These are phyloP conservation scores for Bombylius major DNA, from an alignment of 2,888 invertebrate genomes.

Conservation along the genomic window DNA sequence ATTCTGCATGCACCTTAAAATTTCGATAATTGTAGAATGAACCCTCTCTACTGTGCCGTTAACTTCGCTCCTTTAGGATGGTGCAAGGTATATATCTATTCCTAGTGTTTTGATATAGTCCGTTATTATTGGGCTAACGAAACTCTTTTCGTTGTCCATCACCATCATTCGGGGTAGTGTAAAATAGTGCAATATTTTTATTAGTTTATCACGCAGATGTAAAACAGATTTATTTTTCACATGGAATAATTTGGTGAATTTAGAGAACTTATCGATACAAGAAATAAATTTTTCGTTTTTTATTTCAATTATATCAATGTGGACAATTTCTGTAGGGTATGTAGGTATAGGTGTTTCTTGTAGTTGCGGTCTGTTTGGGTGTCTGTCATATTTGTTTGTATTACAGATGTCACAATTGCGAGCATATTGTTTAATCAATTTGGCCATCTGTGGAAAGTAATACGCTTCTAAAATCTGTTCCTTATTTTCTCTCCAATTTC, in stretches of 20 bases:
- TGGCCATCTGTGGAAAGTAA: conserved; percentile 6
- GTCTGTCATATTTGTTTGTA: conserved; percentile 5
- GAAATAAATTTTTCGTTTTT: not conserved
- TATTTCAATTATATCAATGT: conserved; percentile 3
- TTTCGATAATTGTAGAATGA: conserved; percentile 2
- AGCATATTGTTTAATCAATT: conserved; percentile 1
- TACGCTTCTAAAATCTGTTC: conserved; percentile 4
- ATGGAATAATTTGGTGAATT: conserved; percentile 3
- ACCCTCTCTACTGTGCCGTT: conserved; percentile 1
- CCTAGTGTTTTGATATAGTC: conserved; percentile 2
- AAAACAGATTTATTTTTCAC: conserved; percentile 5
- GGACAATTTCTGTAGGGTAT: conserved; percentile 2
- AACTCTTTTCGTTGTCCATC: conserved; percentile 3
- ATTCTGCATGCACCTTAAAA: not conserved
- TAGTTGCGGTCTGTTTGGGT: conserved; percentile 2
- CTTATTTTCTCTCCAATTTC: not conserved
- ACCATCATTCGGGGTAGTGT: conserved; percentile 1
- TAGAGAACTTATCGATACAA: conserved; percentile 2
- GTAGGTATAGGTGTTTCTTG: conserved; percentile 8
- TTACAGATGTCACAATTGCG: conserved; percentile 4
- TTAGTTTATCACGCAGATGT: conserved; percentile 5
- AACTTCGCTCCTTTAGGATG: not conserved
- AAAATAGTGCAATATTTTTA: conserved; percentile 7
- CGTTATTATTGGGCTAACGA: conserved; percentile 1
- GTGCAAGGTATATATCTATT: not conserved